Evolutionary conservation across 2,797 vertebrate genomes (phyloP).

Genomic region (Sebastes diaconus): DNA sequence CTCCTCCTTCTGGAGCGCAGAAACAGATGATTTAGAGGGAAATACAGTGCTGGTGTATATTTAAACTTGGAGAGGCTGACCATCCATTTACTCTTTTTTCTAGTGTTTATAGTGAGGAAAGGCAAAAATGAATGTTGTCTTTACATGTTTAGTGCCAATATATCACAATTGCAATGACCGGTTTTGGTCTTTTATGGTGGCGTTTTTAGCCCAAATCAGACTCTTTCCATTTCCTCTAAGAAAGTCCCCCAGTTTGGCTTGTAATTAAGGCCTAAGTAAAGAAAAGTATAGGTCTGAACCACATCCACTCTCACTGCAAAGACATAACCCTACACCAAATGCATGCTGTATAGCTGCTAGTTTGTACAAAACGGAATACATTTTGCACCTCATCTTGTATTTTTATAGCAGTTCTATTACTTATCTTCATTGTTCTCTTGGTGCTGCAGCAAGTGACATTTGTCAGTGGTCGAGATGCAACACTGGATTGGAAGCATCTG

Average conservation of each 20-base stretch:
- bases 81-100: not conserved
- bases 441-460: not conserved
- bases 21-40: not conserved
- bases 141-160: constrained; percentile 14
- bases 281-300: constrained; percentile 41
- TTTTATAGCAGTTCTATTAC: not conserved
- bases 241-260: constrained; percentile 37
- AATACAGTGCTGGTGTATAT: constrained; percentile 7
- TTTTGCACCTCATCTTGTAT: not conserved
- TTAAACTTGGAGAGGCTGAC: not conserved
- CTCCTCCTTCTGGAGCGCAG: not conserved
- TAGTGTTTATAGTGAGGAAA: constrained; percentile 13
- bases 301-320: constrained; percentile 57
- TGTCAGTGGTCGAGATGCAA: not conserved
- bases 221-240: constrained; percentile 45
- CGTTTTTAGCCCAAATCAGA: constrained; percentile 10
- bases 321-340: not conserved
- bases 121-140: constrained; percentile 7
- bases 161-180: constrained; percentile 2
- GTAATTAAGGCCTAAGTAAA: constrained; percentile 62
- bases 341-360: not conserved
- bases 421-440: not conserved
- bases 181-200: constrained; percentile 21
- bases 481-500: constrained; percentile 25
- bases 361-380: not conserved